Conservation (phyloP, 2,888 invertebrate species). For the Subacronicta megacephala region DNA sequence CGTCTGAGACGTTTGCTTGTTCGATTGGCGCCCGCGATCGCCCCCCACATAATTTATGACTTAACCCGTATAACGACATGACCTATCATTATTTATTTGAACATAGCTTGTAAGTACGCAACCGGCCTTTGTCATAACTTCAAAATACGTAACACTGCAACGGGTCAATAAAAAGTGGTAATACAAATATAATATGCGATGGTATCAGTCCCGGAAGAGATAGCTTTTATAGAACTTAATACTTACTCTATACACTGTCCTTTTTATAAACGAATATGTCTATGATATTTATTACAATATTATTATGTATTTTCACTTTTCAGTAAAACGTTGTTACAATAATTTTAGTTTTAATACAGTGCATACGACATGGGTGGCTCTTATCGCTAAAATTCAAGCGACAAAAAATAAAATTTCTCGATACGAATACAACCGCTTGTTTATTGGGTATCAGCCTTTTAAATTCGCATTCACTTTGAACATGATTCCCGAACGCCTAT, state of each 20-base stretch:
- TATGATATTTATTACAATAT: slow-evolving; percentile 4
- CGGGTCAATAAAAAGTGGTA: slow-evolving; percentile 13
- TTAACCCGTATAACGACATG: slow-evolving; percentile 74
- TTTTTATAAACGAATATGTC: slow-evolving; percentile 15
- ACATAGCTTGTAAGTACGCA: slow-evolving; percentile 49
- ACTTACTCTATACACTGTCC: slow-evolving; percentile 12
- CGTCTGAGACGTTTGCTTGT: slow-evolving; percentile 67
- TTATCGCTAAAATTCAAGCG: slow-evolving; percentile 29
- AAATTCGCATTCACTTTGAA: slow-evolving; percentile 10
- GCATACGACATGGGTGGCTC: slow-evolving; percentile 33
- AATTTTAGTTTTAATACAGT: slow-evolving; percentile 29
- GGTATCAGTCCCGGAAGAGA: too few relatives aligned
- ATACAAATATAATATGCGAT: slow-evolving; percentile 11
- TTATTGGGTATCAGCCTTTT: slow-evolving; percentile 8
- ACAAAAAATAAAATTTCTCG: slow-evolving; percentile 26
- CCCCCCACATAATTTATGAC: slow-evolving; percentile 75
- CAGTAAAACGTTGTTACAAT: slow-evolving; percentile 26
- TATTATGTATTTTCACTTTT: slow-evolving; percentile 17
- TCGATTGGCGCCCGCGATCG: slow-evolving; percentile 70
- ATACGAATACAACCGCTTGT: slow-evolving; percentile 5
- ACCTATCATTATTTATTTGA: slow-evolving; percentile 77
- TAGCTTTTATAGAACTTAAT: slow-evolving; percentile 24
- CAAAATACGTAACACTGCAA: slow-evolving; percentile 34
- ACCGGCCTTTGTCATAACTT: slow-evolving; percentile 38
- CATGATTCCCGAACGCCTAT: slow-evolving; percentile 7